Evolutionary conservation across 2,797 vertebrate genomes (phyloP).

Genomic region (Tenualosa ilisha): DNA sequence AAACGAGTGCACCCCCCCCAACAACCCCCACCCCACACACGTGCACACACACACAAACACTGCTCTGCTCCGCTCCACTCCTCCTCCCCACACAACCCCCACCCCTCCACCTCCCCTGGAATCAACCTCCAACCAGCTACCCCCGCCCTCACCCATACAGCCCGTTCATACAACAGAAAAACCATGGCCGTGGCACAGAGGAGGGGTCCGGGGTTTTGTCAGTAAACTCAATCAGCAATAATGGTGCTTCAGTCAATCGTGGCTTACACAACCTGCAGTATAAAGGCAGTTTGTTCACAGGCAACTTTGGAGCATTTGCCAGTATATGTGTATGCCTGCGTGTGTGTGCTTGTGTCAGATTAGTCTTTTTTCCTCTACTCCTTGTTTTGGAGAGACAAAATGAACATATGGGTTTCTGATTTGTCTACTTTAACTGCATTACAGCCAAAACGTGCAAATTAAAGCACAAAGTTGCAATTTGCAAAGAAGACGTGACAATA

Average conservation of each 20-base stretch:
- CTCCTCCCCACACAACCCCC: not conserved
- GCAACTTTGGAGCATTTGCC: not conserved
- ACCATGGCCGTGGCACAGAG: not conserved
- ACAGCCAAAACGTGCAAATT: not conserved
- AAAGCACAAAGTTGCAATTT: not conserved
- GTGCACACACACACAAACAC: not conserved
- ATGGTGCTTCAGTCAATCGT: conserved; percentile 12
- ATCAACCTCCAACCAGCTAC: not conserved
- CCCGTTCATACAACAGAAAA: not conserved
- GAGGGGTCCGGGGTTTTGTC: not conserved
- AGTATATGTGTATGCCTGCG: not conserved
- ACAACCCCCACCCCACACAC: conserved; percentile 10
- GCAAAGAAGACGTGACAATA: not conserved
- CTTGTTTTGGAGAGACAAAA: not conserved
- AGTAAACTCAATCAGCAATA: conserved; percentile 17
- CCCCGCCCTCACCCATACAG: not conserved
- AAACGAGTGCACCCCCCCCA: conserved; percentile 59
- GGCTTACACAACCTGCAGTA: not conserved
- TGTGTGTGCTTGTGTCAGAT: not conserved
- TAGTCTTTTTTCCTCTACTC: not conserved
- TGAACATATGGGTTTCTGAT: not conserved
- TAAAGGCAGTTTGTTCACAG: not conserved
- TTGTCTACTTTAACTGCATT: not conserved
- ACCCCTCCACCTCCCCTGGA: not conserved
- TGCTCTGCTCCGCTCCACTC: not conserved